Conservation (phyloP, 2,113 vertebrate genomes). For the Triplophysa dalaica region DNA sequence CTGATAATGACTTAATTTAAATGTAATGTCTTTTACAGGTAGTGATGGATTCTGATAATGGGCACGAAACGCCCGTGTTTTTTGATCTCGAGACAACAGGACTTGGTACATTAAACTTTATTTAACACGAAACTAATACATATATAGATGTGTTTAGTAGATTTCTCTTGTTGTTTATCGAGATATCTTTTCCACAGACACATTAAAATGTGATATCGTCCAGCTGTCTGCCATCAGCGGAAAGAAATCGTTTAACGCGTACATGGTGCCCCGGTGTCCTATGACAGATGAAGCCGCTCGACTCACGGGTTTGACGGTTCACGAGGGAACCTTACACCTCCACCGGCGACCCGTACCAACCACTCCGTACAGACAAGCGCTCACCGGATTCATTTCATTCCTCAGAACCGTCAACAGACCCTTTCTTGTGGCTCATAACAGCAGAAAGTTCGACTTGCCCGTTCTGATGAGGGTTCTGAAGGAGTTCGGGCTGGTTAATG, state of each 20-base stretch:
- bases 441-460: slow-evolving; percentile 61
- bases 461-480: slow-evolving; percentile 59
- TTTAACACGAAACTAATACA: neutral
- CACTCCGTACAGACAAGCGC: slow-evolving; percentile 37
- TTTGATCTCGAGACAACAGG: slow-evolving; percentile 75
- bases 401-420: slow-evolving; percentile 59
- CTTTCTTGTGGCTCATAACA: slow-evolving; percentile 67
- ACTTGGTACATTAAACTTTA: slow-evolving; percentile 57
- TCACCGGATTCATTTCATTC: slow-evolving; percentile 64
- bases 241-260: slow-evolving; percentile 57
- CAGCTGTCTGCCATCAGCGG: slow-evolving; percentile 68
- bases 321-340: accelerated
- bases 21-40: slow-evolving; percentile 52
- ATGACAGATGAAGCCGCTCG: slow-evolving; percentile 37
- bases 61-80: slow-evolving; percentile 56
- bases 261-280: slow-evolving; percentile 55
- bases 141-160: neutral
- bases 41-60: neutral
- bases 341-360: neutral
- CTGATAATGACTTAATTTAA: too few species aligned
- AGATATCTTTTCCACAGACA: slow-evolving; percentile 52
- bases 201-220: slow-evolving; percentile 59
- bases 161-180: neutral
- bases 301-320: slow-evolving; percentile 62
- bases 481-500: slow-evolving; percentile 37